Conservation (phyloP, 1,140 invertebrate species). For the Macrobrachium rosenbergii region DNA sequence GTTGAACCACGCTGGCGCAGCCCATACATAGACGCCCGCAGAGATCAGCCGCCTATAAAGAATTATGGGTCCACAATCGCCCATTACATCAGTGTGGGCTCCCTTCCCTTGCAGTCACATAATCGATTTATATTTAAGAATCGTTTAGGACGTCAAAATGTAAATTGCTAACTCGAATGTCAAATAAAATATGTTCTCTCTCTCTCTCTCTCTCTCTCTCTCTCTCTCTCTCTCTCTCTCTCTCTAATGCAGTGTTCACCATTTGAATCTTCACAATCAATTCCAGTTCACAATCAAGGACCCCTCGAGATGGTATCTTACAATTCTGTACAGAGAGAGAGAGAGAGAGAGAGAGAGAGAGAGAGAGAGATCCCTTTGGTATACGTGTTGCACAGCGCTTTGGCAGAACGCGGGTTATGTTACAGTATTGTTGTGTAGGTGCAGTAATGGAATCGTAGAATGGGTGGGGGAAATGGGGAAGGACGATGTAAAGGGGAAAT, state of each 20-base stretch:
- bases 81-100: conserved; percentile 14
- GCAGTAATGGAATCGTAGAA: neutral
- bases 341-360: no score
- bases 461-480: neutral
- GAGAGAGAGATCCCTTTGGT: no score
- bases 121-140: conserved; percentile 36
- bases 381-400: no score
- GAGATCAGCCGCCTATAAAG: conserved; percentile 2
- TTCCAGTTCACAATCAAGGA: no score
- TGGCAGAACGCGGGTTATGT: neutral
- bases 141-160: neutral
- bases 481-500: neutral
- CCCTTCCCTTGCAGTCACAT: neutral
- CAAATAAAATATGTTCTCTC: neutral
- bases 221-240: neutral
- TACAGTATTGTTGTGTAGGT: neutral
- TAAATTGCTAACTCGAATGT: neutral
- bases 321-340: no score
- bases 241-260: no score
- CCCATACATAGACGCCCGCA: neutral
- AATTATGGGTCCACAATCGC: conserved; percentile 23
- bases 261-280: no score
- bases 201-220: neutral
- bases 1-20: no score
- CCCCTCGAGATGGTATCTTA: no score